phyloP scores from a whole-genome alignment of 2,888 invertebrate species.

The Drosophila quinaria region DNA sequence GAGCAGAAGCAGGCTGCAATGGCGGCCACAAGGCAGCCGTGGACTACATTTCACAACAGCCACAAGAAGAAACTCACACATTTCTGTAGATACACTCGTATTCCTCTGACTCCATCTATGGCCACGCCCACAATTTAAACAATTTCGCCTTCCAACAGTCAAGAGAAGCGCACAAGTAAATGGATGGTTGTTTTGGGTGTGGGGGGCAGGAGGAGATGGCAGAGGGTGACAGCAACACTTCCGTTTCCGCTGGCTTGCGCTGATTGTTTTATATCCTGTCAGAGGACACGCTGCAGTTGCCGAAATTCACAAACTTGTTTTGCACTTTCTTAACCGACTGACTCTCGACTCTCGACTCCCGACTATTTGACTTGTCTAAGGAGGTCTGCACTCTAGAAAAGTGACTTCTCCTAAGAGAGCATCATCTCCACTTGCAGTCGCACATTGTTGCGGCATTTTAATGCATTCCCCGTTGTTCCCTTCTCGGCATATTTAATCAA shows the following conservation, averaged over 20 bases:
- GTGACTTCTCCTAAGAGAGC: conserved; percentile 4
- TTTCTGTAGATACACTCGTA: conserved; percentile 15
- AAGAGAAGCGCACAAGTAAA: conserved; percentile 27
- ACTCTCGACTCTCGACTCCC: conserved; percentile 3
- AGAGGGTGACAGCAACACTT: conserved; percentile 65
- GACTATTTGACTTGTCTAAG: conserved; percentile 72
- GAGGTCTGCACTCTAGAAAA: conserved; percentile 20
- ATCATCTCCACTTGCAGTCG: conserved; percentile 30
- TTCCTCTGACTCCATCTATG: conserved; percentile 8
- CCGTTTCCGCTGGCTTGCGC: conserved; percentile 84
- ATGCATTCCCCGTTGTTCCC: conserved; percentile 36
- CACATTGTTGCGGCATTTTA: conserved; percentile 71
- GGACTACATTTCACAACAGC: conserved; percentile 72
- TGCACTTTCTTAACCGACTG: conserved; percentile 71
- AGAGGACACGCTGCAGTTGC: conserved; percentile 75
- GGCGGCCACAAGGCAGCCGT: conserved; percentile 60
- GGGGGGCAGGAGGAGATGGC: not conserved
- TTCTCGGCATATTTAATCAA: conserved; percentile 74
- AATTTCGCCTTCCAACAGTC: conserved; percentile 42
- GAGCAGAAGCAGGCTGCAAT: conserved; percentile 30
- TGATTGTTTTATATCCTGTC: conserved; percentile 84
- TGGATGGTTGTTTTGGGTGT: not conserved
- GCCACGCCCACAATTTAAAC: conserved; percentile 73
- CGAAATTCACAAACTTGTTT: conserved; percentile 80
- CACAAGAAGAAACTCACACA: conserved; percentile 46